Conservation (phyloP, 2,113 vertebrate genomes). For the Apus apus region DNA sequence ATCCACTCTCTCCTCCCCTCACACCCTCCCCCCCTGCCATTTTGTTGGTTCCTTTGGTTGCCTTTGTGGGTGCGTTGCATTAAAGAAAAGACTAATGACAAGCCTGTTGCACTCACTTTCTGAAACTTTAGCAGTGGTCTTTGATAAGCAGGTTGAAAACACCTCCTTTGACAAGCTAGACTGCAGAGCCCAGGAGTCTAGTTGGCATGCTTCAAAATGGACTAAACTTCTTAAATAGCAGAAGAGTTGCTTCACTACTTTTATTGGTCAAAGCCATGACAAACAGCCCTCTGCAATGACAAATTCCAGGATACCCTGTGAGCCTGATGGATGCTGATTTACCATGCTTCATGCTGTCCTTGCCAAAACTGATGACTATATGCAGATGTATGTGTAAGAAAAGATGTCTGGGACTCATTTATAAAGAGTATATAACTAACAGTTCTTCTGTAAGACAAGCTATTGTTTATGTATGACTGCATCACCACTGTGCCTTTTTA, state of each 20-base stretch:
- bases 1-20: neutral
- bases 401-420: neutral
- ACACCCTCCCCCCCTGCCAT: no score
- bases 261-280: neutral
- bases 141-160: neutral
- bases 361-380: slow-evolving; percentile 5
- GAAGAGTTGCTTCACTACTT: neutral
- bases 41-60: neutral
- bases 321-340: neutral
- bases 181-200: neutral
- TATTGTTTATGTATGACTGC: neutral
- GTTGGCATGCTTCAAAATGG: neutral
- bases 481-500: neutral
- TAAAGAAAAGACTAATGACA: neutral
- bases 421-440: neutral
- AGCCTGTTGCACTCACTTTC: neutral
- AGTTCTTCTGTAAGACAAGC: neutral
- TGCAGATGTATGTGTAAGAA: neutral
- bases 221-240: neutral
- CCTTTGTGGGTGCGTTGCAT: neutral
- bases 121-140: neutral
- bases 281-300: neutral
- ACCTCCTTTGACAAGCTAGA: neutral
- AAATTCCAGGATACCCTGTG: neutral
- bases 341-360: neutral